phyloP scores from a whole-genome alignment of 2,797 vertebrate species.

The Rhyacichthys aspro region DNA sequence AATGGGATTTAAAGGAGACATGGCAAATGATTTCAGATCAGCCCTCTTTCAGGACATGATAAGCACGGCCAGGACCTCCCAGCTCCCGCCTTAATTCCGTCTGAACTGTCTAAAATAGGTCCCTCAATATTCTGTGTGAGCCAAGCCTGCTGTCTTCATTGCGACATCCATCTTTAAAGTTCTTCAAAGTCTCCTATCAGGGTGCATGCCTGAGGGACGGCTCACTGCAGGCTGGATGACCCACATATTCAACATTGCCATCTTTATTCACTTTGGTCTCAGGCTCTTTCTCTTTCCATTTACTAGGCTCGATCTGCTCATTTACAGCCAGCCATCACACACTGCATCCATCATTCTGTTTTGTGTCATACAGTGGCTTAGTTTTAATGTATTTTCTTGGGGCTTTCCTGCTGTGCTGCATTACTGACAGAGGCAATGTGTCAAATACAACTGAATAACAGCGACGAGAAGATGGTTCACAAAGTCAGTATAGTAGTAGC shows the following conservation, averaged over 20 bases:
- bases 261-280: slow-evolving; percentile 75
- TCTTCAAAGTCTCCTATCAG: slow-evolving; percentile 73
- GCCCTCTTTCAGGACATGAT: slow-evolving; percentile 49
- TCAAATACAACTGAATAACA: slow-evolving; percentile 16
- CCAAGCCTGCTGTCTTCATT: slow-evolving; percentile 69
- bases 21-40: slow-evolving; percentile 42
- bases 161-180: slow-evolving; percentile 79
- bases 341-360: slow-evolving; percentile 59
- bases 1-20: slow-evolving; percentile 23
- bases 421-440: slow-evolving; percentile 23
- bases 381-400: slow-evolving; percentile 44
- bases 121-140: slow-evolving; percentile 64
- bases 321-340: slow-evolving; percentile 60
- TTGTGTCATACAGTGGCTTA: slow-evolving; percentile 37
- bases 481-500: slow-evolving; percentile 10
- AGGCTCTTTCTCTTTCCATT: slow-evolving; percentile 64
- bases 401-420: slow-evolving; percentile 33
- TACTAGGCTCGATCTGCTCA: slow-evolving; percentile 57
- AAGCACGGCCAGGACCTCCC: slow-evolving; percentile 55
- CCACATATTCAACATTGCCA: slow-evolving; percentile 71
- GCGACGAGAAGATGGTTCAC: slow-evolving; percentile 17
- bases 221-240: slow-evolving; percentile 71
- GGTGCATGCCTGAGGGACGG: slow-evolving; percentile 63
- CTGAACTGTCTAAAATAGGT: slow-evolving; percentile 66
- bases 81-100: slow-evolving; percentile 60